These are phyloP conservation scores for Drosophila nannoptera DNA, from an alignment of 1,140 invertebrate genomes.

Conservation along the genomic window DNA sequence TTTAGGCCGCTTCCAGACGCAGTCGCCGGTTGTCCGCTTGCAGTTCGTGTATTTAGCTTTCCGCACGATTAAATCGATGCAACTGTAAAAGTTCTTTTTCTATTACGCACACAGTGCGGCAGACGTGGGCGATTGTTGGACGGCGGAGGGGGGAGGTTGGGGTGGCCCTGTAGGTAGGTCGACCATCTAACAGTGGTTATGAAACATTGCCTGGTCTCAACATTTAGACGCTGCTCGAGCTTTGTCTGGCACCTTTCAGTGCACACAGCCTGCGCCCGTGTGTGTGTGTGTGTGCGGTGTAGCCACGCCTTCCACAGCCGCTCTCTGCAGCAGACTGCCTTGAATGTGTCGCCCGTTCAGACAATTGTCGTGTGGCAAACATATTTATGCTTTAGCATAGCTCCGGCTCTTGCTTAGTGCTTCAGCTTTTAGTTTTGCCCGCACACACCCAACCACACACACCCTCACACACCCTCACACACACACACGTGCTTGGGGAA, in stretches of 20 bases:
- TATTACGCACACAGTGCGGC: constrained; percentile 49
- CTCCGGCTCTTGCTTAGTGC: constrained; percentile 39
- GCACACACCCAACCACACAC: neutral
- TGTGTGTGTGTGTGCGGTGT: neutral
- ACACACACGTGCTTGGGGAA: constrained; percentile 3
- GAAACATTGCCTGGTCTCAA: constrained; percentile 62
- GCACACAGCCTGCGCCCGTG: neutral
- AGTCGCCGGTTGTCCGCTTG: constrained; percentile 43
- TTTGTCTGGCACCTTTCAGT: constrained; percentile 58
- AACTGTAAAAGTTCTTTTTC: constrained; percentile 77
- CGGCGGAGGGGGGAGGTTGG: neutral
- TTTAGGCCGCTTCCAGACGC: constrained; percentile 71
- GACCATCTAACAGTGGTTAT: constrained; percentile 36
- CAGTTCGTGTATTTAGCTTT: constrained; percentile 72
- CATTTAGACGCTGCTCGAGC: constrained; percentile 62
- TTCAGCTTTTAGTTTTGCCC: constrained; percentile 62
- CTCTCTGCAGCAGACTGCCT: constrained; percentile 37
- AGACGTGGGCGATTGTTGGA: neutral
- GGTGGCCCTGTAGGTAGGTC: constrained; percentile 24
- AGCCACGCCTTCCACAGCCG: constrained; percentile 3
- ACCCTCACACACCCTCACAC: constrained; percentile 17
- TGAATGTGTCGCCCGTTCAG: constrained; percentile 62
- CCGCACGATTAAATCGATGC: constrained; percentile 79
- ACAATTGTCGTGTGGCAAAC: constrained; percentile 64
- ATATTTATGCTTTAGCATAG: constrained; percentile 65